A percentile compares a stretch with the other conserved stretches of the same genome.
These are phyloP conservation scores for Pentalonia nigronervosa DNA, from an alignment of 1,140 invertebrate genomes.

Conservation along the genomic window DNA sequence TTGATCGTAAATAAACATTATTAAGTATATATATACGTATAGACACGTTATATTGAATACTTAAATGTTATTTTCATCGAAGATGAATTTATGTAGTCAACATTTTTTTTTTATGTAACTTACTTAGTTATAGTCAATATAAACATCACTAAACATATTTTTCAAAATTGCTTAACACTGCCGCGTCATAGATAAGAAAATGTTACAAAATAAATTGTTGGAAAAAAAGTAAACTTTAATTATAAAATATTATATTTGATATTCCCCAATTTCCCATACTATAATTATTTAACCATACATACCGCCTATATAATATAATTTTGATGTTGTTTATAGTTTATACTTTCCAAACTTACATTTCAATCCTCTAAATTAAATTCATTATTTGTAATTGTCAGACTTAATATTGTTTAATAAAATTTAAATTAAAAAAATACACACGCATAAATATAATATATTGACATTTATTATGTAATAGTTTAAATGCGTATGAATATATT, in stretches of 20 bases:
- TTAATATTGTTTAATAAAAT: too few relatives aligned
- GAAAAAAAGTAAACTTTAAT: background rate
- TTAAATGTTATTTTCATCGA: background rate
- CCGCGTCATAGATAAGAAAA: background rate
- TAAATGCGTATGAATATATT: too few relatives aligned
- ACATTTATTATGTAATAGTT: too few relatives aligned
- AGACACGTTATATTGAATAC: background rate
- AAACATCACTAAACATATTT: background rate
- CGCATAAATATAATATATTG: too few relatives aligned
- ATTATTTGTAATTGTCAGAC: too few relatives aligned
- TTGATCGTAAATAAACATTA: constrained; percentile 13
- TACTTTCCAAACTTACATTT: too few relatives aligned
- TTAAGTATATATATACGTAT: background rate
- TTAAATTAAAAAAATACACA: too few relatives aligned
- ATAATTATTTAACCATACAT: too few relatives aligned
- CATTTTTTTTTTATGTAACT: background rate
- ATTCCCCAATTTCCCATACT: too few relatives aligned
- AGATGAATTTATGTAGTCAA: background rate
- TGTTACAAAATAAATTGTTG: background rate
- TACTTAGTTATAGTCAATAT: background rate
- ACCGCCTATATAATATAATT: too few relatives aligned
- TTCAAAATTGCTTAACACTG: background rate
- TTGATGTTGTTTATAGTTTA: too few relatives aligned
- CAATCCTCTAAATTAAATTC: too few relatives aligned
- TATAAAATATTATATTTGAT: background rate